Evolutionary conservation across 2,888 invertebrate genomes (phyloP), one percentile per base, ranked within the genome.

Genomic region (Platypus cylindrus): DNA sequence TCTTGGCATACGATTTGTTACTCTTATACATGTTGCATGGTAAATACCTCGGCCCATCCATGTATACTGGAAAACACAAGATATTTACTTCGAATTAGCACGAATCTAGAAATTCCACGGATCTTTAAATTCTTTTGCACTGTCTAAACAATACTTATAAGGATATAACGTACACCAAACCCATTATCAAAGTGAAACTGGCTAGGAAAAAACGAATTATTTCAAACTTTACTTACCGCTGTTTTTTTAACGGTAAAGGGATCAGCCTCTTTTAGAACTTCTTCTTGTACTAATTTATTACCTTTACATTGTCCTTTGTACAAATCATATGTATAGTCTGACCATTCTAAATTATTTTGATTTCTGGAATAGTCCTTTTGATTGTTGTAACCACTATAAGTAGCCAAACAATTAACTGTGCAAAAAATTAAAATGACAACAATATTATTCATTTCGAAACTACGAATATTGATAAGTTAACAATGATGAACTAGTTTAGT

Each of bases 161-260:
- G n/a, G n/a, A n/a, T n/a, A n/a, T n/a, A n/a, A n/a, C n/a, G n/a
- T n/a, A n/a, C n/a, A n/a, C n/a, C n/a, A n/a, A n/a, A n/a, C n/a
- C n/a, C n/a, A n/a, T n/a, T n/a, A n/a, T n/a, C n/a, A n/a, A n/a
- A n/a, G n/a, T n/a, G n/a, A n/a, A n/a, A n/a, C n/a, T n/a, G n/a
- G n/a, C n/a, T n/a, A n/a, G n/a, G n/a, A n/a, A n/a, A n/a, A n/a
- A n/a, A n/a, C n/a, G n/a, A n/a, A n/a, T n/a, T n/a, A n/a, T n/a
- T n/a, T n/a, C n/a, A n/a, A n/a, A n/a, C n/a, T n/a, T n/a, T n/a
- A 38, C 40, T 34, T 33, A 43, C 43, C 2, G 32, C 33, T 3
- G 39, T 40, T 30, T 43, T 40, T 17, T 40, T 43, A 12, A 25
- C 14, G n/a, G 43, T 40, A 22, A 32, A 36, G 3, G 29, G 32